Base-by-base conservation (phyloP, 2,888 invertebrate genomes). In the Mesopsocus fuscifrons region DNA sequence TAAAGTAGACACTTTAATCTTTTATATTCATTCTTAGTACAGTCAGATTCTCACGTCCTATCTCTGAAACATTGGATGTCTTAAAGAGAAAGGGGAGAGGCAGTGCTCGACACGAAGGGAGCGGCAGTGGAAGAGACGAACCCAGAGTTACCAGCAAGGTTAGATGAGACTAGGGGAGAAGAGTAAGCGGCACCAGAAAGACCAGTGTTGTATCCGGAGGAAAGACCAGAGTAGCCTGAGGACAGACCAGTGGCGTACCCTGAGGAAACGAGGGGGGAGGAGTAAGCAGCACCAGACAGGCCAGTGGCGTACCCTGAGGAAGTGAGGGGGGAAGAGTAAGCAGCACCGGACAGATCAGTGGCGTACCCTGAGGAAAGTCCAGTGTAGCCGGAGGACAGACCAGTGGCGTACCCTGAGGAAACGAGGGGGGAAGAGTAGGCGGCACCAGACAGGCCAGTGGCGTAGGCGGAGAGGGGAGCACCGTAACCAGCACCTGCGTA, bases 61-160 rank as follows among this genome's bases (percentile, higher is more conserved):
- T n/a, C n/a, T n/a, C n/a, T n/a, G n/a, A n/a, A n/a, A n/a, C n/a
- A n/a, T n/a, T n/a, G n/a, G n/a, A n/a, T n/a, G n/a, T n/a, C n/a
- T n/a, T n/a, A n/a, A n/a, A n/a, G n/a, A 26, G 11, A 11, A 26
- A 26, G 34, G 15, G 34, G 15, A 34, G 34, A 6, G 6, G 38
- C 21, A 4, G 38, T 38, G 6, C 18, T 20, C 6, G 38, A 38
- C 4, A 38, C 38, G 3, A 38, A 38, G 4, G 38, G 38, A 6
- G 38, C 21, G 17, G 38, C 20, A 4, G 38, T 38, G 21, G 38
- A 38, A 5, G 38, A 38, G n/a, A 15, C 38, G 18, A 38, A 5
- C 11, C 26, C 26, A 6, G 11, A 26, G 26, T 26, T 26, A 11
- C 26, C 11, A 9, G 26, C 11, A 26, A 11, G 11, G 26, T 26